A percentile compares a stretch with the other conserved stretches of the same genome.
Conservation (phyloP, 2,113 vertebrate species). For the Manacus vitellinus region DNA sequence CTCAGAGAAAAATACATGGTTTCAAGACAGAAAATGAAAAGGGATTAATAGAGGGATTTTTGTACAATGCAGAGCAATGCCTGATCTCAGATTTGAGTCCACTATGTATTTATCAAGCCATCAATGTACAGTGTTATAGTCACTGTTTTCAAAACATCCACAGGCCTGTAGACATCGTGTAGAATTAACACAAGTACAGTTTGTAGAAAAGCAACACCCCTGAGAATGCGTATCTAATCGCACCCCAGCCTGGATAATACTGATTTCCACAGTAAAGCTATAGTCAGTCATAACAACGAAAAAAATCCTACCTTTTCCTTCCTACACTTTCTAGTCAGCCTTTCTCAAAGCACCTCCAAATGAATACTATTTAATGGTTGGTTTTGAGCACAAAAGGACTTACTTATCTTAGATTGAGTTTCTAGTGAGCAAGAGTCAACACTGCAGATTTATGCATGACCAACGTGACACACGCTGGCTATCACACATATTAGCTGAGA, state of each 20-base stretch:
- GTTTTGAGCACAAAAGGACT: not conserved
- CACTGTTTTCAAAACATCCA: not conserved
- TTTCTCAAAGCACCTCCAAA: not conserved
- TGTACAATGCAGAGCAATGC: not conserved
- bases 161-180: not conserved
- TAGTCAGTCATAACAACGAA: not conserved
- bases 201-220: not conserved
- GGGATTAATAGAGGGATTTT: constrained; percentile 17
- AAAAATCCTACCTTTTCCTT: not conserved
- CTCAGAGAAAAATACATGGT: constrained; percentile 19
- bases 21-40: constrained; percentile 43
- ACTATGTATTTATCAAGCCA: not conserved
- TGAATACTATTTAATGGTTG: not conserved
- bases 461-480: not conserved
- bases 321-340: not conserved
- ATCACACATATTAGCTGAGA: not conserved
- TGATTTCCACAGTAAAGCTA: not conserved
- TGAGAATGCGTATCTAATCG: not conserved
- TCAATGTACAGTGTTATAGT: not conserved
- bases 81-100: not conserved
- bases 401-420: not conserved
- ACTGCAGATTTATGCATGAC: not conserved
- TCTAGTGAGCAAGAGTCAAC: not conserved
- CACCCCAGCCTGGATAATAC: not conserved
- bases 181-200: not conserved